phyloP scores from a whole-genome alignment of 2,797 vertebrate genomes.

The Thripadectes ignobilis region DNA sequence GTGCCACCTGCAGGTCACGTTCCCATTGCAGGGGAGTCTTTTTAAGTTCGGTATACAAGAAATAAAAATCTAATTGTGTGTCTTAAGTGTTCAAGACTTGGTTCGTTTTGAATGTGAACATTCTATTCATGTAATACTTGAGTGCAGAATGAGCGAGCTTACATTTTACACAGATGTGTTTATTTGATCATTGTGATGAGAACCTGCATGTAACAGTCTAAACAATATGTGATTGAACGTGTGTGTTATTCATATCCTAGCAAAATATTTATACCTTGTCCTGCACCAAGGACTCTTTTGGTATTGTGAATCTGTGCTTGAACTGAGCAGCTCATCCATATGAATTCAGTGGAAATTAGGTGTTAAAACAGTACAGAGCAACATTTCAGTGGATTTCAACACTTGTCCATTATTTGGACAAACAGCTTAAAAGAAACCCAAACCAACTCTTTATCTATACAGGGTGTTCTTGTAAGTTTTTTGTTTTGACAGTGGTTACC shows the following conservation, averaged over 20 bases:
- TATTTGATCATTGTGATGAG: background rate
- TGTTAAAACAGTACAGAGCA: background rate
- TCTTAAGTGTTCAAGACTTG: background rate
- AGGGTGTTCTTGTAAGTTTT: background rate
- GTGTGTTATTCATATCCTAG: background rate
- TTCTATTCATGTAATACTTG: background rate
- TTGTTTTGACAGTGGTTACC: background rate
- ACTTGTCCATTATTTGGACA: background rate
- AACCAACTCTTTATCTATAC: rapidly evolving
- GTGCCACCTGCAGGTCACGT: slow-evolving; percentile 41
- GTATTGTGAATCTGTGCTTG: background rate
- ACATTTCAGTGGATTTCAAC: background rate
- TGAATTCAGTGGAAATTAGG: background rate
- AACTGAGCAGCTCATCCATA: background rate
- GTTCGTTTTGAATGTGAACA: rapidly evolving
- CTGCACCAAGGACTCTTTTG: background rate
- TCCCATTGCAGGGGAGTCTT: rapidly evolving
- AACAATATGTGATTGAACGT: background rate
- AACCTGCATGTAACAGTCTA: background rate
- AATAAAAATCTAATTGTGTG: background rate
- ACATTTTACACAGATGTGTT: background rate
- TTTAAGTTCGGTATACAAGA: background rate
- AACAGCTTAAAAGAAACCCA: background rate
- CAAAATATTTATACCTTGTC: background rate
- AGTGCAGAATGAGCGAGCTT: background rate